These are phyloP conservation scores for Parnassius orleans DNA, from an alignment of 2,888 invertebrate species.

Conservation along the genomic window DNA sequence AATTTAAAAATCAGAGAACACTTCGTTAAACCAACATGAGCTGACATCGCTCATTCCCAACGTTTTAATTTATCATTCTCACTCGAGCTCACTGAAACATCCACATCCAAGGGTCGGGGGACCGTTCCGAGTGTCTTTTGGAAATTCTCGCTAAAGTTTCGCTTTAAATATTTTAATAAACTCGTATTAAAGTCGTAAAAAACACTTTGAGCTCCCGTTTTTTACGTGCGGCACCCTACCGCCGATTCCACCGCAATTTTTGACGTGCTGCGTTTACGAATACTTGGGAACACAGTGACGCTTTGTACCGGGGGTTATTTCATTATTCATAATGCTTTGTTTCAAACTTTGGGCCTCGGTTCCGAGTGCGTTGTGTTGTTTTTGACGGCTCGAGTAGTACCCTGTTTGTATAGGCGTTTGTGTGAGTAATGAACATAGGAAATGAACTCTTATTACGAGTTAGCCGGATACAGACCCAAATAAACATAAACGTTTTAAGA, in stretches of 20 bases:
- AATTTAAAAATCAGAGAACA: constrained; percentile 32
- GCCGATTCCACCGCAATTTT: constrained; percentile 46
- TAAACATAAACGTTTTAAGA: constrained; percentile 23
- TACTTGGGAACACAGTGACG: constrained; percentile 33
- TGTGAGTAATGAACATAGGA: constrained; percentile 31
- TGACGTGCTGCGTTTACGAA: constrained; percentile 30
- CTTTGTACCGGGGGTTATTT: constrained; percentile 63
- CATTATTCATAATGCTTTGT: constrained; percentile 79
- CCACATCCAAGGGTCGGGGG: constrained; percentile 56
- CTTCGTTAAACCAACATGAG: constrained; percentile 51
- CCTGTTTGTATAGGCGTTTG: constrained; percentile 29
- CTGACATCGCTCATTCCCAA: constrained; percentile 48
- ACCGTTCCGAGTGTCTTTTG: constrained; percentile 69
- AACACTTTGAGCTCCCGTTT: constrained; percentile 74
- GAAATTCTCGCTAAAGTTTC: constrained; percentile 75
- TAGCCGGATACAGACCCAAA: constrained; percentile 26
- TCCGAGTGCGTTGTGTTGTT: constrained; percentile 61
- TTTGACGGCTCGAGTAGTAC: constrained; percentile 47
- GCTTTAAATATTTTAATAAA: constrained; percentile 81
- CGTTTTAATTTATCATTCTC: constrained; percentile 73
- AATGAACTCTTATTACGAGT: constrained; percentile 28
- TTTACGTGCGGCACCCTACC: constrained; percentile 60
- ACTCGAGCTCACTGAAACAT: constrained; percentile 58
- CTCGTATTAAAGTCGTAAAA: constrained; percentile 78
- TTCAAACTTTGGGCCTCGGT: constrained; percentile 58